phyloP scores from a whole-genome alignment of 2,888 invertebrate genomes.

The Nephrocerus scutellatus region DNA sequence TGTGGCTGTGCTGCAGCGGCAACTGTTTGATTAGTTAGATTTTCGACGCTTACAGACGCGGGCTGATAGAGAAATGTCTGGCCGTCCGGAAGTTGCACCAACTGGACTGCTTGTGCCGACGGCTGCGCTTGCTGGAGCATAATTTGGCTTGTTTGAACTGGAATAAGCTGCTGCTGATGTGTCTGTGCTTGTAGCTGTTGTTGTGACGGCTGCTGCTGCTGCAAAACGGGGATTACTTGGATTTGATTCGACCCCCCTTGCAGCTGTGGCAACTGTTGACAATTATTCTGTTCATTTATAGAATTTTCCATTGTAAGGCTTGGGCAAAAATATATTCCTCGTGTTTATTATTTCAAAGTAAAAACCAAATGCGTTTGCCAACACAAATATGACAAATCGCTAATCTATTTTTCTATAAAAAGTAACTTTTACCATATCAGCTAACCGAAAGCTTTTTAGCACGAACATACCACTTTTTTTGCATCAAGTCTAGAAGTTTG shows the following conservation, averaged over 20 bases:
- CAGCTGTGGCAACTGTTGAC: constrained; percentile 14
- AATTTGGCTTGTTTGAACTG: constrained; percentile 41
- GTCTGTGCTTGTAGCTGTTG: constrained; percentile 28
- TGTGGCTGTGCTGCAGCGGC: constrained; percentile 49
- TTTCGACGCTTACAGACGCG: constrained; percentile 26
- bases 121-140: constrained; percentile 44
- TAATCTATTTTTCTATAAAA: constrained; percentile 11
- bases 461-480: constrained; percentile 47
- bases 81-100: constrained; percentile 86
- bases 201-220: constrained; percentile 36
- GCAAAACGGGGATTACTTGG: constrained; percentile 43
- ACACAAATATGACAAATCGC: constrained; percentile 29
- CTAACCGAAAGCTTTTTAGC: constrained; percentile 9
- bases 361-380: too few relatives aligned
- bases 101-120: constrained; percentile 54
- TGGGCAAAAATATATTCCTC: too few relatives aligned
- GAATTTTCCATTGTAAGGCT: constrained; percentile 10
- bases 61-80: constrained; percentile 85
- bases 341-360: too few relatives aligned
- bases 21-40: constrained; percentile 46
- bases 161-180: constrained; percentile 38
- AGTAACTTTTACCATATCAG: constrained; percentile 11
- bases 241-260: constrained; percentile 27
- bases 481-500: constrained; percentile 43
- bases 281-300: constrained; percentile 7